Evolutionary conservation across 2,888 invertebrate species (phyloP), one percentile per base, ranked within the genome.

Genomic region (Pseudococcus viburni): DNA sequence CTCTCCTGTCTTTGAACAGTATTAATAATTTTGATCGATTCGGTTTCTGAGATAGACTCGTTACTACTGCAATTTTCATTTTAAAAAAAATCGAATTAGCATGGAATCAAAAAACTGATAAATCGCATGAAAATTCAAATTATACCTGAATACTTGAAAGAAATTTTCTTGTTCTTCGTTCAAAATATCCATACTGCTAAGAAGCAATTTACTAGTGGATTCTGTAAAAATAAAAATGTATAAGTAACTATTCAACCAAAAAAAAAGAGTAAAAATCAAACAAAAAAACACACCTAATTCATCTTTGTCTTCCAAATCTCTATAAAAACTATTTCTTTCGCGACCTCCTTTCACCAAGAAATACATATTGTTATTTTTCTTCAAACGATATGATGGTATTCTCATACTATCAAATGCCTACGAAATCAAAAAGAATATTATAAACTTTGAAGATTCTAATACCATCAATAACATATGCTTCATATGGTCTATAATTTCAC

Each of bases 361-460:
- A 91, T 94, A 95, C 89, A 93, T 93, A 83, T 92, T 93, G 0
- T 92, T 93, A 89, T 93, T 93, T 91, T 94, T 93, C 42, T 92
- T 92, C 68, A 95, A 91, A 89, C 93, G 93, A 90, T 94, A 95
- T 26, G 93, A 92, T 89, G 93, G 93, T 77, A 94, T 91, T 83
- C 92, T 91, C 90, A 95, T 92, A 90, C 93, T 93, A 86, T 93
- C 92, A 90, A 95, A 93, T 90, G 94, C 94, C 92, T 93, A 90
- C 5, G 8, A 85, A 85, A 55, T 33, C 8, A 46, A 84, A 19
- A 48, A 84, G 7, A 17, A 5, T 12, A 86, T n/a, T 26, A 33
- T 7, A 17, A 73, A 33, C 6, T 8, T 5, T 68, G 26, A 68
- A 73, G 26, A 33, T 33, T 9, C 42, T 68, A 8, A 19, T 15